Conservation (phyloP, 35 echinoderm and acorn worm genomes). For the Ophioderma brevispina region DNA sequence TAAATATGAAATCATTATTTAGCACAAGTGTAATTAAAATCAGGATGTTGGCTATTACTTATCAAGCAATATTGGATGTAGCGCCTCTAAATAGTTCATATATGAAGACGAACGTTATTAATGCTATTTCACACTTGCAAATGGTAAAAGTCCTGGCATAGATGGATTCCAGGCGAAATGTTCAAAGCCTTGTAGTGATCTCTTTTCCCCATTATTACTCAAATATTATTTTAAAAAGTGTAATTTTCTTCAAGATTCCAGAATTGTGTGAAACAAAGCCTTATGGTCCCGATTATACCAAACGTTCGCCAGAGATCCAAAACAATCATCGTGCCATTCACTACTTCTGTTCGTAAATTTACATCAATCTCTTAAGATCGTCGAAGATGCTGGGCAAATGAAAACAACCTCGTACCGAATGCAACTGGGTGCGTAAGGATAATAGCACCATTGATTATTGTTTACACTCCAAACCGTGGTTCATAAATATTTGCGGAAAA, state of each 20-base stretch:
- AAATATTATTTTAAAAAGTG: neutral
- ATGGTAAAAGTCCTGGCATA: neutral
- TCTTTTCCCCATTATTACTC: neutral
- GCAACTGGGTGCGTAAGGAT: neutral
- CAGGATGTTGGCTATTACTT: neutral
- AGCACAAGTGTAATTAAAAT: neutral
- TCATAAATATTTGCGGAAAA: slow-evolving; percentile 22
- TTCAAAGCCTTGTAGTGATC: neutral
- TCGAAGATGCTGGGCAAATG: neutral
- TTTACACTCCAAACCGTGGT: neutral
- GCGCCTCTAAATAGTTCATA: neutral
- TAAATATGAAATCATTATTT: neutral
- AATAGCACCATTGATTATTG: slow-evolving; percentile 6
- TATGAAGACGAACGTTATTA: neutral
- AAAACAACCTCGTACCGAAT: neutral
- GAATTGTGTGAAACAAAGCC: neutral
- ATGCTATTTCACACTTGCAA: neutral
- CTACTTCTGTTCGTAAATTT: neutral
- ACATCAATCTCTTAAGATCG: neutral
- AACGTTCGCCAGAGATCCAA: neutral
- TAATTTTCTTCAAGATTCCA: neutral
- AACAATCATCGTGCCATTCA: neutral
- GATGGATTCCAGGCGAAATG: neutral
- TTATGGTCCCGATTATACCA: neutral
- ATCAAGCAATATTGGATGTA: neutral